A percentile compares a stretch with the other conserved stretches of the same genome.
Conservation (phyloP, 2,797 vertebrate genomes). For the Falco berigora region DNA sequence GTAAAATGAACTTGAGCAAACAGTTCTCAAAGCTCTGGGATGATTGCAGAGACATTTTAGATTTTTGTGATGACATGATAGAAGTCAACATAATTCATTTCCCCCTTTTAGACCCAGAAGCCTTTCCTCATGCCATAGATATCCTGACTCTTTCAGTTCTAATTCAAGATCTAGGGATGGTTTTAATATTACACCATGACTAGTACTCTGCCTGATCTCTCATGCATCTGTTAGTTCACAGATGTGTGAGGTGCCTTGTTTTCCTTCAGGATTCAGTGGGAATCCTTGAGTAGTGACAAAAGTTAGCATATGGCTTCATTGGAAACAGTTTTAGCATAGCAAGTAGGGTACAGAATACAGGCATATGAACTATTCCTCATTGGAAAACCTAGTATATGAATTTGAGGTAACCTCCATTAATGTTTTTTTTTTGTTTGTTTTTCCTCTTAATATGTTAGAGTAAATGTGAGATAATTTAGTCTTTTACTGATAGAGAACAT, state of each 20-base stretch:
- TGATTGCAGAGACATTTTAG: background rate
- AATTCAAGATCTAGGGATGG: background rate
- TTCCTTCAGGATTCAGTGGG: background rate
- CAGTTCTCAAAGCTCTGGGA: background rate
- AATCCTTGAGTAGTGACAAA: background rate
- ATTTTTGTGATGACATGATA: accelerated
- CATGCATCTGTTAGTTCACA: background rate
- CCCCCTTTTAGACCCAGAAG: background rate
- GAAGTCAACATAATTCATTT: background rate
- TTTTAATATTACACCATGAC: background rate
- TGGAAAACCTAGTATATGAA: background rate
- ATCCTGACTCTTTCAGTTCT: background rate
- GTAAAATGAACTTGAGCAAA: background rate
- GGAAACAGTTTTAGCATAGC: background rate
- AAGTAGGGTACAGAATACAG: background rate
- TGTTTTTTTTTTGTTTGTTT: background rate
- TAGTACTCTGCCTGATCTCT: background rate
- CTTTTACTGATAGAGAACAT: background rate
- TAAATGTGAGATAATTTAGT: background rate
- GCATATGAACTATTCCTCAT: background rate
- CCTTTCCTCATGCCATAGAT: background rate
- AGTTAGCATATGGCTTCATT: background rate
- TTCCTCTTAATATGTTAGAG: background rate
- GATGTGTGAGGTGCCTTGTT: background rate
- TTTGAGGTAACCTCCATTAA: accelerated